phyloP scores from a whole-genome alignment of 2,888 invertebrate species.

The Cephus runcator region DNA sequence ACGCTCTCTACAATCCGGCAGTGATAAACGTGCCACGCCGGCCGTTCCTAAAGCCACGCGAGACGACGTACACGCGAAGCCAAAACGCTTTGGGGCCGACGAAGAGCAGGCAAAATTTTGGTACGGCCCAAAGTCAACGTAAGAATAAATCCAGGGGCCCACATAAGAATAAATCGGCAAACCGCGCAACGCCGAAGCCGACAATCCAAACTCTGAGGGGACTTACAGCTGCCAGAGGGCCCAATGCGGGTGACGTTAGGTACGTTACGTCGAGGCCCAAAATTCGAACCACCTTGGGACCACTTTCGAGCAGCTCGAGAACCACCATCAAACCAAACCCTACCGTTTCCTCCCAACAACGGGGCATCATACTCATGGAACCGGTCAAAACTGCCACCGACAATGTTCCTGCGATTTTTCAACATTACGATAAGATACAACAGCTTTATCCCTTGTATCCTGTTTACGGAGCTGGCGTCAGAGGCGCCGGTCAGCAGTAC shows the following conservation, averaged over 20 bases:
- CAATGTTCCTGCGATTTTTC: constrained; percentile 78
- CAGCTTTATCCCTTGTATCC: constrained; percentile 75
- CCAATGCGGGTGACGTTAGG: constrained; percentile 41
- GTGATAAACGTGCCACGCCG: constrained; percentile 46
- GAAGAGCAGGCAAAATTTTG: constrained; percentile 67
- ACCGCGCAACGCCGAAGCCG: constrained; percentile 67
- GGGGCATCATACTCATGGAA: constrained; percentile 61
- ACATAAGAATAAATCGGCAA: constrained; percentile 57
- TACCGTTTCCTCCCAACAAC: constrained; percentile 52
- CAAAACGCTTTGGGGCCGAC: constrained; percentile 43
- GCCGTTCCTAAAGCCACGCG: constrained; percentile 52
- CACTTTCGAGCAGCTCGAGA: constrained; percentile 31
- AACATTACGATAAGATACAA: constrained; percentile 80
- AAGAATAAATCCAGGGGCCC: constrained; percentile 55
- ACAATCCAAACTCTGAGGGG: constrained; percentile 70
- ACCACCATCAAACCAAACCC: constrained; percentile 27
- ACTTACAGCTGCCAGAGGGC: constrained; percentile 59
- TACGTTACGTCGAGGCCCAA: constrained; percentile 44
- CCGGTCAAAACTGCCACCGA: constrained; percentile 58
- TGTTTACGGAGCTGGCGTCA: constrained; percentile 51
- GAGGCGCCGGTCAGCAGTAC: constrained; percentile 52
- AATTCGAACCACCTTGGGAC: constrained; percentile 33
- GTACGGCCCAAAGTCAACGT: constrained; percentile 43
- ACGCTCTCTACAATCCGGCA: constrained; percentile 52
- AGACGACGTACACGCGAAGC: constrained; percentile 47